A percentile compares a stretch with the other conserved stretches of the same genome.
These are phyloP conservation scores for Lymantria monacha DNA, from an alignment of 2,888 invertebrate genomes.

Conservation along the genomic window DNA sequence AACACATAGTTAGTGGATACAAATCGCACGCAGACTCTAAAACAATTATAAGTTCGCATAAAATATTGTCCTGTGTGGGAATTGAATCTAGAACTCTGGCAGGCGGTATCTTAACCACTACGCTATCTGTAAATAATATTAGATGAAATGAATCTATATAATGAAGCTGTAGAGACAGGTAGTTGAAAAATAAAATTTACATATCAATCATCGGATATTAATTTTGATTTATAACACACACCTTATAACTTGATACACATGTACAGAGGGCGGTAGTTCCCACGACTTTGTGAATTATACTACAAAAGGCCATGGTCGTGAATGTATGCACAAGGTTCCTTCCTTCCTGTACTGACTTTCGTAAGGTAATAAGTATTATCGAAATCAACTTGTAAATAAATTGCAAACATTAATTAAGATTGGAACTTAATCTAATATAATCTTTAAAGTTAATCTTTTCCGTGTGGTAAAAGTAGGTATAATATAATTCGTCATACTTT, in stretches of 20 bases:
- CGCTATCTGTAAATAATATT: too few relatives aligned
- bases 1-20: too few relatives aligned
- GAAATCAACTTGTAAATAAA: constrained; percentile 15
- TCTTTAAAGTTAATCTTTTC: background rate
- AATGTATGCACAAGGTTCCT: constrained; percentile 43
- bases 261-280: constrained; percentile 40
- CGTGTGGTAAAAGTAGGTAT: too few relatives aligned
- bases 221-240: background rate
- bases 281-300: constrained; percentile 31
- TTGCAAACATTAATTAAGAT: background rate
- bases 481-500: too few relatives aligned
- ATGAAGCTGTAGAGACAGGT: too few relatives aligned
- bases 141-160: too few relatives aligned
- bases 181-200: too few relatives aligned
- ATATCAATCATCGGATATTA: background rate
- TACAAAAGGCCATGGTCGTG: constrained; percentile 49
- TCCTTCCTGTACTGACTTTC: constrained; percentile 39
- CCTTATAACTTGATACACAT: background rate
- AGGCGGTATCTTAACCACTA: too few relatives aligned
- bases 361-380: constrained; percentile 11
- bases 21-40: too few relatives aligned
- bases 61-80: too few relatives aligned
- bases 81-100: too few relatives aligned
- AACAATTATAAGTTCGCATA: too few relatives aligned
- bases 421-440: background rate